phyloP scores from a whole-genome alignment of 2,113 vertebrate genomes.

The Cinclus mexicanus region DNA sequence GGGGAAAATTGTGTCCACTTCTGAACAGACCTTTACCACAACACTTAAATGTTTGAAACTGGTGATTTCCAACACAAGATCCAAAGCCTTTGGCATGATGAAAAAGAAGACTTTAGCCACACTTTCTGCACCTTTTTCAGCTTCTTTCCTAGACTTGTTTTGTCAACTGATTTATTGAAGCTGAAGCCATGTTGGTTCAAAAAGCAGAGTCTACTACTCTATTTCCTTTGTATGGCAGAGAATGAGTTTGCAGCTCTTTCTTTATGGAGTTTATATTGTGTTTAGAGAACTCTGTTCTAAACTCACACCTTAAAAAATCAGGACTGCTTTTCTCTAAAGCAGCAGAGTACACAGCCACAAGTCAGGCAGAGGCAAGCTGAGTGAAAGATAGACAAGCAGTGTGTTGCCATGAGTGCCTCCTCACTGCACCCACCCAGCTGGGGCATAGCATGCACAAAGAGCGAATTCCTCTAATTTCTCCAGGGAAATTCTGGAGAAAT shows the following conservation, averaged over 20 bases:
- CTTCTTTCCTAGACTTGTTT: not conserved
- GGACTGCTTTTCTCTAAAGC: not conserved
- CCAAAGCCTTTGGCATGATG: not conserved
- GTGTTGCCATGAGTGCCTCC: not conserved
- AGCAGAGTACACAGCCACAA: not conserved
- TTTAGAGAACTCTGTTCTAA: not conserved
- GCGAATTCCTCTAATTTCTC: not conserved
- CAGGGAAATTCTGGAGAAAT: not conserved
- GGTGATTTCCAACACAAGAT: not conserved
- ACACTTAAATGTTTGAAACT: not conserved
- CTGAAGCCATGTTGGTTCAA: not conserved
- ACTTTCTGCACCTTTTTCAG: not conserved
- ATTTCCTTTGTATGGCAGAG: not conserved
- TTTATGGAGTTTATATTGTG: not conserved
- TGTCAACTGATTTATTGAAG: not conserved
- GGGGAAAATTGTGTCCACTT: fast-evolving
- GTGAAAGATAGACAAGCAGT: not conserved
- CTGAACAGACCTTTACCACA: not conserved
- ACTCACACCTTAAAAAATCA: not conserved
- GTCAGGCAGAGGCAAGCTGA: not conserved
- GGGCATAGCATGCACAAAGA: not conserved
- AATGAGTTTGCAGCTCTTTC: not conserved
- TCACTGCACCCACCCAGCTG: not conserved
- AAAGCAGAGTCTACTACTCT: not conserved
- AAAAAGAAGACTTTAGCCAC: not conserved